These are phyloP conservation scores for Urophycis tenuis DNA, from an alignment of 2,797 vertebrate genomes.

Conservation along the genomic window DNA sequence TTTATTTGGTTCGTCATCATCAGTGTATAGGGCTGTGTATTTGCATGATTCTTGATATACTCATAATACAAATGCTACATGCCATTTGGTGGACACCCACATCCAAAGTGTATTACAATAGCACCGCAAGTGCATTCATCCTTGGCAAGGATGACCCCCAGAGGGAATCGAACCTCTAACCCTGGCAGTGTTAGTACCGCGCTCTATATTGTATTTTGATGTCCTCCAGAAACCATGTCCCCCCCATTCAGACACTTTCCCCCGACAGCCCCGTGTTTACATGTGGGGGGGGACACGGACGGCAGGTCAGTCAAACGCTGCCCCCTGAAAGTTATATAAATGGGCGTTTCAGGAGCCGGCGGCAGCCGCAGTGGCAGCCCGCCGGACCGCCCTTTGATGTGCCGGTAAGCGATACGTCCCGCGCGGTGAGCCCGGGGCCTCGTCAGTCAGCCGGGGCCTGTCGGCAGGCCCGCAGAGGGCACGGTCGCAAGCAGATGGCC, in stretches of 20 bases:
- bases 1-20: background rate
- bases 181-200: background rate
- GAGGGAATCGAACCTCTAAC: no score
- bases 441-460: background rate
- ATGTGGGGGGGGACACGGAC: background rate
- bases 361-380: background rate
- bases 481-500: slow-evolving; percentile 55
- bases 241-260: background rate
- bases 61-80: background rate
- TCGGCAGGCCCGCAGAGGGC: background rate
- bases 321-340: background rate
- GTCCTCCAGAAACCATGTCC: background rate
- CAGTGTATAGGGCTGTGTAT: background rate
- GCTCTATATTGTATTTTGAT: background rate
- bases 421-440: slow-evolving; percentile 1
- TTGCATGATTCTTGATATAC: background rate
- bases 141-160: no score
- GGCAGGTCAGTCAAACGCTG: background rate
- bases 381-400: background rate
- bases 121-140: background rate
- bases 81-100: background rate
- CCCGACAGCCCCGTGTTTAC: background rate
- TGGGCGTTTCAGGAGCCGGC: background rate
- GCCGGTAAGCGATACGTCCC: background rate
- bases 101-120: background rate